Evolutionary conservation across 2,888 invertebrate species (phyloP).

Genomic region (Sepioteuthis lessoniana): DNA sequence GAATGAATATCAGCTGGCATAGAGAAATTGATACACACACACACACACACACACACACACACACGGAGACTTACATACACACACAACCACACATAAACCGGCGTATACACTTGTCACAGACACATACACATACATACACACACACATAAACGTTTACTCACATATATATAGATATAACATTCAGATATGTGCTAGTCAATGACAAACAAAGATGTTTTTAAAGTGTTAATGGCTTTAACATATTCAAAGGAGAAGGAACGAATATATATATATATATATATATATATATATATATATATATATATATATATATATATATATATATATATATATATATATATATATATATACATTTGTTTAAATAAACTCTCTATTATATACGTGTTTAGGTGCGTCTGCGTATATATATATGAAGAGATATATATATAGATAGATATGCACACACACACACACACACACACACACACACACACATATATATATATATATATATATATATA

Average conservation of each 20-base stretch:
- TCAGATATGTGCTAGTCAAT: background rate
- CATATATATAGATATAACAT: too few species aligned
- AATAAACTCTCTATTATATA: background rate
- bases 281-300: constrained; percentile 25
- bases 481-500: background rate
- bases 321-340: background rate
- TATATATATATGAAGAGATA: background rate
- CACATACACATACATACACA: too few species aligned
- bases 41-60: too few species aligned
- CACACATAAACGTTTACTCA: too few species aligned
- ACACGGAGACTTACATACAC: too few species aligned
- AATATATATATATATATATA: too few species aligned
- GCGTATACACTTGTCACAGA: too few species aligned
- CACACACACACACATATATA: background rate
- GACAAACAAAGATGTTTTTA: background rate
- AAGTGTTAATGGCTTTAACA: background rate
- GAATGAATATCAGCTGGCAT: too few species aligned
- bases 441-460: background rate
- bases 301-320: background rate
- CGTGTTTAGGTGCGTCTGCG: too few species aligned
- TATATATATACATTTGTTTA: background rate
- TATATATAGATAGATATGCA: background rate
- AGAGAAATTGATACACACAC: too few species aligned
- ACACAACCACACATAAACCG: too few species aligned
- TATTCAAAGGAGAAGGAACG: background rate